A percentile compares a stretch with the other conserved stretches of the same genome.
Evolutionary conservation across 2,797 vertebrate species (phyloP).

Genomic region (Poecilia wingei): DNA sequence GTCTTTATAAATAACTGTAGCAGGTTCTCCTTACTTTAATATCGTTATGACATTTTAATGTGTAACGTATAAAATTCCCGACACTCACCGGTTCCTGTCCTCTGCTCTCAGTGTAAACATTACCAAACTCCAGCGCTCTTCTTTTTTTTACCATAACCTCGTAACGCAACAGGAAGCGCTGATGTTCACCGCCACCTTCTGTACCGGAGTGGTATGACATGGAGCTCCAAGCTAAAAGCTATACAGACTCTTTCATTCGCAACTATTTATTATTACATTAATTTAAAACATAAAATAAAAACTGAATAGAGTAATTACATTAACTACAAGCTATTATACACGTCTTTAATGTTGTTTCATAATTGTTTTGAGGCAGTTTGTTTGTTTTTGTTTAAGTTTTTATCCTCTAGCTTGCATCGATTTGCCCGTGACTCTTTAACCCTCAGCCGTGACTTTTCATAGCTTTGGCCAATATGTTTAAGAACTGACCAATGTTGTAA

Average conservation of each 20-base stretch:
- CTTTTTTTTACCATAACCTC: neutral
- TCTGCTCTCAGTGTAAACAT: neutral
- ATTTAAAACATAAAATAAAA: neutral
- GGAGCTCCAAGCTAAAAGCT: neutral
- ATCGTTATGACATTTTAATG: neutral
- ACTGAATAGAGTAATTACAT: neutral
- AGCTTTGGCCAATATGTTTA: neutral
- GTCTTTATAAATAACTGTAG: neutral
- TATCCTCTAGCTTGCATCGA: neutral
- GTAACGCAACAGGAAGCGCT: accelerated
- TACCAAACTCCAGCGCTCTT: constrained; percentile 14
- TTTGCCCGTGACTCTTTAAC: neutral
- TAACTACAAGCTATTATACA: neutral
- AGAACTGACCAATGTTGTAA: neutral
- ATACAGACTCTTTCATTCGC: neutral
- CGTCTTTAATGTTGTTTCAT: neutral
- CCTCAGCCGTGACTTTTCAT: neutral
- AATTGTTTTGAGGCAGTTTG: neutral
- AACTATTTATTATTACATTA: neutral
- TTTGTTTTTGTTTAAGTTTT: neutral
- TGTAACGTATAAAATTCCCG: neutral
- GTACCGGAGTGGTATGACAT: constrained; percentile 5
- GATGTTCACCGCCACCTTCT: constrained; percentile 16
- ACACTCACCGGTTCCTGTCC: neutral
- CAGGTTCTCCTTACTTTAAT: neutral